Conservation (phyloP, 2,113 vertebrate genomes). For the Phrynosoma platyrhinos region DNA sequence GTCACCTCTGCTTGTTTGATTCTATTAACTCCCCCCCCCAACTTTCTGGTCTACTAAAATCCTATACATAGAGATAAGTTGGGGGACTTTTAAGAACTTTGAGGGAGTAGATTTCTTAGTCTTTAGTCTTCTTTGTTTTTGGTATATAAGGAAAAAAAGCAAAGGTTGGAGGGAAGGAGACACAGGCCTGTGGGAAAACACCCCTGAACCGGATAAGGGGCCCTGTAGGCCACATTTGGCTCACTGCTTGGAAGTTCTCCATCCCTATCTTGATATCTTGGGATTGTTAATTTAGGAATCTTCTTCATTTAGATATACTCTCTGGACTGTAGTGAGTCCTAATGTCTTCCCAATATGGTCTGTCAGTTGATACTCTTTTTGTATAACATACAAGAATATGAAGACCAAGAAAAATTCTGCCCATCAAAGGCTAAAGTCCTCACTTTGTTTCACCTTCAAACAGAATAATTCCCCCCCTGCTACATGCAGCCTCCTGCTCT, state of each 20-base stretch:
- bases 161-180: too few species aligned
- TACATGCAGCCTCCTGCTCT: too few species aligned
- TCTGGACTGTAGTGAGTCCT: neutral
- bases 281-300: constrained; percentile 4
- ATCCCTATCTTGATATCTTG: neutral
- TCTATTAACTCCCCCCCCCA: accelerated
- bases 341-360: neutral
- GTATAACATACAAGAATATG: neutral
- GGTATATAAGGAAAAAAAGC: too few species aligned
- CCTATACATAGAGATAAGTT: neutral
- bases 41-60: constrained; percentile 45
- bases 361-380: neutral
- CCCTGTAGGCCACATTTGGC: too few species aligned
- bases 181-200: too few species aligned
- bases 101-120: neutral
- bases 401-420: neutral
- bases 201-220: too few species aligned
- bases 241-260: too few species aligned
- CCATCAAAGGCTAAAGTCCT: neutral
- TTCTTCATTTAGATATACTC: neutral
- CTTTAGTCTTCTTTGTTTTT: neutral
- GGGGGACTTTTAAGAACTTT: neutral
- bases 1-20: neutral
- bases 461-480: neutral
- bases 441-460: neutral